A percentile compares a stretch with the other conserved stretches of the same genome.
Conservation (phyloP, 2,888 invertebrate species). For the Erannis defoliaria region DNA sequence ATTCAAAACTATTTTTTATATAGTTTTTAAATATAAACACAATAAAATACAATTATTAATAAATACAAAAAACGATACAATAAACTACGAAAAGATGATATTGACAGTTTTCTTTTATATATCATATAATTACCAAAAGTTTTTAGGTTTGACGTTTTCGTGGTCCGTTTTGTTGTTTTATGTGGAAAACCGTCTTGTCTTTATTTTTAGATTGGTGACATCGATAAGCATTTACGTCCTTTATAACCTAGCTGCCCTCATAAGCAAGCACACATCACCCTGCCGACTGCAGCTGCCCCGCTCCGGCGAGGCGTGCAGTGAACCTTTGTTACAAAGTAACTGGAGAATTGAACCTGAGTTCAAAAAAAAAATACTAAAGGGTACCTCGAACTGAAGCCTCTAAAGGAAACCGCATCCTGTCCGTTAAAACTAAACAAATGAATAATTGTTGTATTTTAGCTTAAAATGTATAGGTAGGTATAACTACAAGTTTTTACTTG, state of each 20-base stretch:
- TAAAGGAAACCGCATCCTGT: conserved; percentile 7
- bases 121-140: too few species aligned
- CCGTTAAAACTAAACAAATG: background rate
- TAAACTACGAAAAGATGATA: too few species aligned
- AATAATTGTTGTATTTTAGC: background rate
- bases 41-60: too few species aligned
- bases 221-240: too few species aligned
- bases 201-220: too few species aligned
- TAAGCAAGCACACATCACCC: background rate
- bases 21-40: too few species aligned
- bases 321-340: conserved; percentile 7
- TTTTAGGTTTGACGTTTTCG: too few species aligned
- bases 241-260: background rate
- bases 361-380: background rate
- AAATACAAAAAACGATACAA: too few species aligned
- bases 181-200: too few species aligned
- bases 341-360: conserved; percentile 2
- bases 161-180: too few species aligned
- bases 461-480: background rate
- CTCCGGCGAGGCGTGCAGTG: background rate
- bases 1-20: too few species aligned
- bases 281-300: conserved; percentile 4
- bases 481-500: background rate
- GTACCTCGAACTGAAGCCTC: background rate
- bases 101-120: too few species aligned